Base-by-base conservation (phyloP, 2,797 vertebrate species). In the Sebastes minor region DNA sequence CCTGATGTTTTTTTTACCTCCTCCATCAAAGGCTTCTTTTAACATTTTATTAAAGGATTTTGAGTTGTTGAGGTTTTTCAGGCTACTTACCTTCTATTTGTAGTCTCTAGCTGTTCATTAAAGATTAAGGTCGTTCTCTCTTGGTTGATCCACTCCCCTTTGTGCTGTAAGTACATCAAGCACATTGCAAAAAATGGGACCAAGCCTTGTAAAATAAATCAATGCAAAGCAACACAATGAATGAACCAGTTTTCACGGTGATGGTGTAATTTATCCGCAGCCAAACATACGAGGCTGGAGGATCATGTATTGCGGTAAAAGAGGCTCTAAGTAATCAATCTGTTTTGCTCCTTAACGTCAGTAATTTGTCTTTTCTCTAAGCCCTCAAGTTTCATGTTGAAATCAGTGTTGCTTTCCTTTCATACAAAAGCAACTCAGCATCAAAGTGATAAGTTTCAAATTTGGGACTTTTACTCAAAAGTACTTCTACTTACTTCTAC, bases 161-260 rank as follows among this genome's bases (percentile, higher is more conserved):
- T 74, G 62, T 74, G 52, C n/a, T 66, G 22, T 27, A 4, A 53
- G 27, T 38, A 35, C 32, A 66, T 62, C 22, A 22, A 13, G 14
- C 9, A 42, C 67, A 59, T 1, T 27, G 35, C 33, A 30, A 38
- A 65, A 46, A 71, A 33, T 16, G 4, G 2, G 30, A 53, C 28
- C 3, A 6, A 25, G 32, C 11, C 22, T 71, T 1, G 2, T 16
- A 10, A 35, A 49, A 56, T 14, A 62, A 61, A 56, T 67, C 23
- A 62, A 63, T 22, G 57, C 18, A 71, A n/a, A 59, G 56, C 23
- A 67, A 23, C 61, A 81, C 59, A 81, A 70, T 56, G 22, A 65
- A 46, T 77, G 22, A 72, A 68, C 16, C 46, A 32, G 68, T 64
- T 68, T 57, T 25, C 1, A 4, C n/a, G 12, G 32, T 20, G 23